Percentiles rank a stretch among this genome's conserved stretches.
Evolutionary conservation across 2,797 vertebrate species (phyloP).

Genomic region (Tangara arthus): DNA sequence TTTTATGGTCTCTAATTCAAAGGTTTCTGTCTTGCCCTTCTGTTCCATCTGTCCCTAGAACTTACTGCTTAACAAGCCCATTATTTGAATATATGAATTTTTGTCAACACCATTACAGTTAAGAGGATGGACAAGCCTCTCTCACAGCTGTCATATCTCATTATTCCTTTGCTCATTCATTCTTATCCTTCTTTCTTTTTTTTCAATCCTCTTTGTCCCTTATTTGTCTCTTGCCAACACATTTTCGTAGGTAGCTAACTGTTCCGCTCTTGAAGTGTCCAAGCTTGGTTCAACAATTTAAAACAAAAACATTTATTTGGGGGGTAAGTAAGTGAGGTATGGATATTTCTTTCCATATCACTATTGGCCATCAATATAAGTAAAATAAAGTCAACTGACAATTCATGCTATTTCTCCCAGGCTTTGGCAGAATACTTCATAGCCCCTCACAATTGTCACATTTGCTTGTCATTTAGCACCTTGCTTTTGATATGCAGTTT

Average conservation of each 20-base stretch:
- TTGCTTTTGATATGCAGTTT: not conserved
- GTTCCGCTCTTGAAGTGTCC: not conserved
- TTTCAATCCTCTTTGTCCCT: not conserved
- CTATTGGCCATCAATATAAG: not conserved
- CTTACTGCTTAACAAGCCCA: not conserved
- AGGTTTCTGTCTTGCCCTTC: not conserved
- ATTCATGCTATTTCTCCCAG: not conserved
- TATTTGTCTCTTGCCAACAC: not conserved
- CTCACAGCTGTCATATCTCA: not conserved
- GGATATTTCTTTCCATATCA: not conserved
- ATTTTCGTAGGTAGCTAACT: not conserved
- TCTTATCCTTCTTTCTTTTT: not conserved
- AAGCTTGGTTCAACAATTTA: not conserved
- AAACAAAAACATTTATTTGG: not conserved
- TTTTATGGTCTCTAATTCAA: not conserved
- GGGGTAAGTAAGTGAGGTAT: not conserved
- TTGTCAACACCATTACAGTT: not conserved
- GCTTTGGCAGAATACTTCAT: not conserved
- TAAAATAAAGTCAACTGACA: not conserved
- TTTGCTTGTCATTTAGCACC: not conserved
- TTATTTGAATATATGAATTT: not conserved
- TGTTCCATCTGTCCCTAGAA: not conserved
- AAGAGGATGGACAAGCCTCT: not conserved
- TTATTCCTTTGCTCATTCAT: not conserved
- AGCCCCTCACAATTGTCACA: not conserved